A percentile compares a stretch with the other conserved stretches of the same genome.
Evolutionary conservation across 1,140 invertebrate genomes (phyloP).

Genomic region (Ceratosolen solmsi): DNA sequence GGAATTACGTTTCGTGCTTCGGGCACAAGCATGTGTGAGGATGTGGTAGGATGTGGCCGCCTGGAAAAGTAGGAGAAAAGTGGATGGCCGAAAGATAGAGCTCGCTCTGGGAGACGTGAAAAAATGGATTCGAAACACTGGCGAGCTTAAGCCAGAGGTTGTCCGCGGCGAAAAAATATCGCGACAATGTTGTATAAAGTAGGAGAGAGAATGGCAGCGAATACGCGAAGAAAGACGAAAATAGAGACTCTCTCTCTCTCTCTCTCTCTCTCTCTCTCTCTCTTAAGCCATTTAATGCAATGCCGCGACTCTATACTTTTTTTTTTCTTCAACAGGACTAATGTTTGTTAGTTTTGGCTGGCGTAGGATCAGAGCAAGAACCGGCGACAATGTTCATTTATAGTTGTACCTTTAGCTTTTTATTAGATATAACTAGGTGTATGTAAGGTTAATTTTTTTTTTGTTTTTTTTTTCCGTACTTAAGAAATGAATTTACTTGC

Average conservation of each 20-base stretch:
- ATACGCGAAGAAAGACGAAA: neutral
- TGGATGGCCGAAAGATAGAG: neutral
- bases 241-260: neutral
- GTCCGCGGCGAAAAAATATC: neutral
- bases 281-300: conserved; percentile 13
- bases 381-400: conserved; percentile 16
- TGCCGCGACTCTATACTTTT: neutral
- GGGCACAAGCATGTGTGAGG: conserved; percentile 39
- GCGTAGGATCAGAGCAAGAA: neutral
- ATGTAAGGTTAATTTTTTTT: no score
- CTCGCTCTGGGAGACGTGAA: neutral
- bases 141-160: neutral
- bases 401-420: neutral
- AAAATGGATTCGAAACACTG: conserved; percentile 20
- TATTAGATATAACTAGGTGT: no score
- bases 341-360: conserved; percentile 15
- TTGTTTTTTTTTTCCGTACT: no score
- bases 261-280: neutral
- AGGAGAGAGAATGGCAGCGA: neutral
- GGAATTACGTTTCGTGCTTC: conserved; percentile 54
- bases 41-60: neutral
- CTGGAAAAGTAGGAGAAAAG: neutral
- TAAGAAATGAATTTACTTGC: no score
- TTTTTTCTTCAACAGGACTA: conserved; percentile 15
- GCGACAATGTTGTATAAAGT: neutral